phyloP scores from a whole-genome alignment of 2,888 invertebrate genomes.

The Slavum lentiscoides region DNA sequence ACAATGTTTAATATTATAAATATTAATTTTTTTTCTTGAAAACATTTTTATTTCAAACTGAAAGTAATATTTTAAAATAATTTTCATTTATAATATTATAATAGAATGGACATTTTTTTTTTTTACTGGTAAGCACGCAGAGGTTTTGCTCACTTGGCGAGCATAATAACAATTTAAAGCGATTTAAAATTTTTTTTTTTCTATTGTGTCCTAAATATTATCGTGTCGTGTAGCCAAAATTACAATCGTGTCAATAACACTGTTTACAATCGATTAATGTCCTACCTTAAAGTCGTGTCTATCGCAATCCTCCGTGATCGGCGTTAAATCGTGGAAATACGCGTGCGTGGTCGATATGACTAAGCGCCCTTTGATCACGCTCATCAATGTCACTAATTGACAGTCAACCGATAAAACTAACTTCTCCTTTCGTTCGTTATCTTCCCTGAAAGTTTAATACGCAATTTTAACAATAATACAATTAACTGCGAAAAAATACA shows the following conservation, averaged over 20 bases:
- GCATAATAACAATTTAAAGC: background rate
- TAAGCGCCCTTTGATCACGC: slow-evolving; percentile 66
- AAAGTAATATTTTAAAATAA: too few relatives aligned
- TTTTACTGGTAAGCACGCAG: too few relatives aligned
- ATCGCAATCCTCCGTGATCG: slow-evolving; percentile 63
- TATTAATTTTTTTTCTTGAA: too few relatives aligned
- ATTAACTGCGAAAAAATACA: background rate
- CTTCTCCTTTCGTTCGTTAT: slow-evolving; percentile 63
- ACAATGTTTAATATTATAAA: too few relatives aligned
- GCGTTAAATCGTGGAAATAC: slow-evolving; percentile 66
- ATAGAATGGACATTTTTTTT: too few relatives aligned
- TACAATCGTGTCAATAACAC: slow-evolving; percentile 1
- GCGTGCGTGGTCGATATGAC: slow-evolving; percentile 67
- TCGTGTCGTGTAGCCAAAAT: background rate
- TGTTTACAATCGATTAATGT: slow-evolving; percentile 16
- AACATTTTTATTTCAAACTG: too few relatives aligned
- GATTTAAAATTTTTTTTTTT: background rate
- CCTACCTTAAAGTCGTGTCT: slow-evolving; percentile 62
- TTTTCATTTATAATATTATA: too few relatives aligned
- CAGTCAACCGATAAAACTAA: slow-evolving; percentile 67
- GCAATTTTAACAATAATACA: background rate
- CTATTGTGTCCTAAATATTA: background rate
- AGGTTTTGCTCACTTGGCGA: too few relatives aligned
- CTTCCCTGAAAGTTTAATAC: slow-evolving; percentile 22
- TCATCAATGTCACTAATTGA: slow-evolving; percentile 67